phyloP scores from a whole-genome alignment of 2,888 invertebrate species.

The Volucella inflata region DNA sequence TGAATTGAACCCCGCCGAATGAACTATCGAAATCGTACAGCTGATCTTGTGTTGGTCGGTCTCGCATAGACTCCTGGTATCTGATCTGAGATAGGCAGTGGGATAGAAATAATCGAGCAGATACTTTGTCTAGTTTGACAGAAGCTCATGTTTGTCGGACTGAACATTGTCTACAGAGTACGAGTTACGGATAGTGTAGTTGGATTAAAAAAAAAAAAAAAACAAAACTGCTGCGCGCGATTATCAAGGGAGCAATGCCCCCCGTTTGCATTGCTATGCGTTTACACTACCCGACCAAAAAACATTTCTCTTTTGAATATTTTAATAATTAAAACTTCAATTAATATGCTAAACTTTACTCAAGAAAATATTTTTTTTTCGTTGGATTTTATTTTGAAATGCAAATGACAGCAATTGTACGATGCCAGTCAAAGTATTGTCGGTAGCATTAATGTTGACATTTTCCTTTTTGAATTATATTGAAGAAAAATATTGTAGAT shows the following conservation, averaged over 20 bases:
- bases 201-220: conserved; percentile 38
- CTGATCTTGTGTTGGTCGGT: conserved; percentile 37
- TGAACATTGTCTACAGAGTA: conserved; percentile 7
- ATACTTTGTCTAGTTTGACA: conserved; percentile 70
- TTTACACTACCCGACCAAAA: conserved; percentile 63
- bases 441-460: conserved; percentile 48
- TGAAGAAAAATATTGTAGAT: background rate
- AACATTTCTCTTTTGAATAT: conserved; percentile 1
- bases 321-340: conserved; percentile 10
- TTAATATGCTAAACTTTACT: conserved; percentile 58
- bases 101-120: conserved; percentile 58
- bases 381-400: conserved; percentile 28
- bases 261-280: conserved; percentile 60
- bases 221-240: conserved; percentile 60
- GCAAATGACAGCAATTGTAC: conserved; percentile 28
- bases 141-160: conserved; percentile 56
- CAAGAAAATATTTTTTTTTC: conserved; percentile 24
- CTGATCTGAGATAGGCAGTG: conserved; percentile 45
- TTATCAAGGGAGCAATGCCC: conserved; percentile 71
- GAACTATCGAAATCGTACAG: conserved; percentile 47
- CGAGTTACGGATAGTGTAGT: conserved; percentile 1
- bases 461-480: conserved; percentile 10
- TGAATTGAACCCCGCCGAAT: background rate
- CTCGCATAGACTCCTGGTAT: background rate
- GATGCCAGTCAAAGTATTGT: conserved; percentile 38